Evolutionary conservation across 2,797 vertebrate genomes (phyloP).

Genomic region (Ara ararauna): DNA sequence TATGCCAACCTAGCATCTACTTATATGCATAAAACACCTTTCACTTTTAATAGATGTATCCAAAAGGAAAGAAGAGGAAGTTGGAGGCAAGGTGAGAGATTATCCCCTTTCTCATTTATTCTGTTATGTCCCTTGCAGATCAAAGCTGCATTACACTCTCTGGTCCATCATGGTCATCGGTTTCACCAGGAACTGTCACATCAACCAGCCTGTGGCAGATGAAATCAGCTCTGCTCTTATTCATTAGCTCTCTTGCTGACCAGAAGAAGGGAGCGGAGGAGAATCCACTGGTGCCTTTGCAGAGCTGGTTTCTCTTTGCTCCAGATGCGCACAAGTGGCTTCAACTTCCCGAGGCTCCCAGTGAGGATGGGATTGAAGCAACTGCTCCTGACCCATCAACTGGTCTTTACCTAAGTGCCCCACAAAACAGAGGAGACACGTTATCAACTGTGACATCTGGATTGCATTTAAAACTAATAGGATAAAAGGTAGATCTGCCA

Average conservation of each 20-base stretch:
- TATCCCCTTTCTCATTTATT: neutral
- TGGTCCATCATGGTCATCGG: neutral
- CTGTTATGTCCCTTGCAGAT: neutral
- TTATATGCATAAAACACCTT: neutral
- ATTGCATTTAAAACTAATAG: neutral
- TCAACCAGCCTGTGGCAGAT: neutral
- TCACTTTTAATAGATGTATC: neutral
- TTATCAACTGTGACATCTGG: neutral
- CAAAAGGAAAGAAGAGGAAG: neutral
- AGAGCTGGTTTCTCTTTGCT: neutral
- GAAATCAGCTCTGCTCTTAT: neutral
- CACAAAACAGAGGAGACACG: accelerated
- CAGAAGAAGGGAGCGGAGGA: neutral
- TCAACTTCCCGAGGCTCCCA: neutral
- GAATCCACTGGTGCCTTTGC: neutral
- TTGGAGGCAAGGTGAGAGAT: neutral
- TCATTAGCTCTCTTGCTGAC: neutral
- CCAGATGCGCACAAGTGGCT: neutral
- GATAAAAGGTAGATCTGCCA: neutral
- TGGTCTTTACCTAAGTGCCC: neutral
- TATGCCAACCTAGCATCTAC: neutral
- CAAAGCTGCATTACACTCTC: neutral
- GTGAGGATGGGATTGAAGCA: neutral
- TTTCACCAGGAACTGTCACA: neutral
- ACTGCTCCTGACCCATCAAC: neutral